phyloP scores from a whole-genome alignment of 2,888 invertebrate species.

The Hymenopus coronatus region DNA sequence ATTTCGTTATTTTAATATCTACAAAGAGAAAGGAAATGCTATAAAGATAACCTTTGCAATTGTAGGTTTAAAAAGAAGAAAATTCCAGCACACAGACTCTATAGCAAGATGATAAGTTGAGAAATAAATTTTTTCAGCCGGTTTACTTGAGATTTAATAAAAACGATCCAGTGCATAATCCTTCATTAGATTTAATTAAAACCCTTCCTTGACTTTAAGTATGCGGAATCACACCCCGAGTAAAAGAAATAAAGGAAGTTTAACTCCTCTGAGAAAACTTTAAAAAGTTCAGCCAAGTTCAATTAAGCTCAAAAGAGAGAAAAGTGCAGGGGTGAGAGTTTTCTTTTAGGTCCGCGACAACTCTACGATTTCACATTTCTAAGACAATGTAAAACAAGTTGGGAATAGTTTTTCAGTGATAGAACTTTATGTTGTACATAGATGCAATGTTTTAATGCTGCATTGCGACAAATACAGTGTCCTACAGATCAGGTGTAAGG shows the following conservation, averaged over 20 bases:
- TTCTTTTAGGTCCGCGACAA: not conserved
- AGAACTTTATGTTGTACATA: too few species aligned
- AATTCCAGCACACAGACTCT: too few species aligned
- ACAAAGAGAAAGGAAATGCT: too few species aligned
- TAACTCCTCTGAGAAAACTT: not conserved
- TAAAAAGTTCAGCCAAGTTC: not conserved
- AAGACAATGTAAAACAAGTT: not conserved
- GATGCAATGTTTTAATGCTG: too few species aligned
- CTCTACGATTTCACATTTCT: not conserved
- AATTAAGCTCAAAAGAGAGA: too few species aligned
- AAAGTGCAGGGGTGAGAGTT: too few species aligned
- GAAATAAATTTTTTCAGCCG: not conserved
- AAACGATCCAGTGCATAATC: not conserved
- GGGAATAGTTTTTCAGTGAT: too few species aligned
- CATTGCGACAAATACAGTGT: too few species aligned
- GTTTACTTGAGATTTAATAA: not conserved
- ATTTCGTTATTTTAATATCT: too few species aligned
- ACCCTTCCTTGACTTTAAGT: not conserved
- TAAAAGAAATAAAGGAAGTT: not conserved
- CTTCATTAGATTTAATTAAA: not conserved
- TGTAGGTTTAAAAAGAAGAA: too few species aligned
- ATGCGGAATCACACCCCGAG: not conserved
- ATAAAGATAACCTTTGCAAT: too few species aligned
- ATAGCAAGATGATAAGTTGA: not conserved
- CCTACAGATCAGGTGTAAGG: too few species aligned